Conservation (phyloP, 1,140 invertebrate genomes). For the Nebria ingens region DNA sequence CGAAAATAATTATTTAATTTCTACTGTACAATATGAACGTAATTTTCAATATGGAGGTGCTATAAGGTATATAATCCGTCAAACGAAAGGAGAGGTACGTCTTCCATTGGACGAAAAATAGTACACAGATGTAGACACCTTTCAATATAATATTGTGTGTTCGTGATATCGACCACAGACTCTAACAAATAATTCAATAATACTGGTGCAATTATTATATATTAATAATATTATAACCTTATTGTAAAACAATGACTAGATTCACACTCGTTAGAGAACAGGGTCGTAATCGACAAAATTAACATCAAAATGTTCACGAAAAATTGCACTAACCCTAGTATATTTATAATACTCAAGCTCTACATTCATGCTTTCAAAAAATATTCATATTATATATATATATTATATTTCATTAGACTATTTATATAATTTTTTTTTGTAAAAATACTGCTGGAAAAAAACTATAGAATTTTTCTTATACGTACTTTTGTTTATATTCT, state of each 20-base stretch:
- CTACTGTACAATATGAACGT: too few species aligned
- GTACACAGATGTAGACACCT: not conserved
- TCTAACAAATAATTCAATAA: not conserved
- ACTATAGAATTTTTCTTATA: constrained; percentile 4
- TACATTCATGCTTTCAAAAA: not conserved
- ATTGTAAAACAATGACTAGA: constrained; percentile 29
- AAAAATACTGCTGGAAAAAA: constrained; percentile 34
- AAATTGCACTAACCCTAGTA: not conserved
- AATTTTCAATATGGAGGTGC: too few species aligned
- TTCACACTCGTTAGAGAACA: constrained; percentile 26
- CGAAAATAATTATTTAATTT: too few species aligned
- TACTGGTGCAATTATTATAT: not conserved
- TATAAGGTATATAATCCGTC: not conserved
- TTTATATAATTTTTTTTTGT: constrained; percentile 22
- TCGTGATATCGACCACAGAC: not conserved
- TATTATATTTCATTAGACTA: constrained; percentile 13
- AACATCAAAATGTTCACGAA: not conserved
- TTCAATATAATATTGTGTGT: too few species aligned
- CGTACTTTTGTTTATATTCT: constrained; percentile 11
- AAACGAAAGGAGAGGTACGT: constrained; percentile 1
- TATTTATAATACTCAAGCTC: not conserved
- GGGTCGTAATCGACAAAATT: not conserved
- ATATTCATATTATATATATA: constrained; percentile 13
- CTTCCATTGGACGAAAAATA: not conserved
- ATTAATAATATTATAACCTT: not conserved